Evolutionary conservation across 2,888 invertebrate genomes (phyloP), one percentile per base, ranked within the genome.

Genomic region (Chrysodeixis includens): DNA sequence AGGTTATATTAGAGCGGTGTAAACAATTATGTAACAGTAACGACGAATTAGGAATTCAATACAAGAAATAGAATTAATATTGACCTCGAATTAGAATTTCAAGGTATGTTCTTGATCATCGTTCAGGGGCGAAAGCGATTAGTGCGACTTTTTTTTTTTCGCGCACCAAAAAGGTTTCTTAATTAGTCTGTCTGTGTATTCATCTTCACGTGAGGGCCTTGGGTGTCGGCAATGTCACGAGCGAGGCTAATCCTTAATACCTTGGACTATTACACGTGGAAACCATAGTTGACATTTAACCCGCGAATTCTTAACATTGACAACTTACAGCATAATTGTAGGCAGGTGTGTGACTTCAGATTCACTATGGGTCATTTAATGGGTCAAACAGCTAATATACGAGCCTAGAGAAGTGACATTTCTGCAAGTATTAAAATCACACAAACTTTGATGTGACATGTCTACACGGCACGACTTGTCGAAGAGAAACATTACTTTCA

Each of bases 191-290:
- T 64, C 68, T 71, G 67, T 71, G 68, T 70, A 69, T 74, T 70
- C 67, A 78, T 82, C 70, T 72, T 81, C 84, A 86, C 83, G 78
- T 83, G 81, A 73, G 59, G 71, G 69, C 78, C 79, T 79, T 63
- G 67, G 56, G 60, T 35, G 66, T 70, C 61, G 61, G 63, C 86
- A 88, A 87, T 88, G 91, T 89, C 90, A 90, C 82, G 87, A 86
- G 83, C 89, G 83, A 87, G 86, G 87, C 80, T 92, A 92, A 93
- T 90, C 90, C 87, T 26, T 51, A 76, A 88, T 81, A 84, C 86
- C 83, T 85, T 84, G 74, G 59, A 55, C 44, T 66, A 70, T 57
- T 49, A 57, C 82, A 81, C 79, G 81, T 82, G 83, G 76, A 81
- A 84, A 81, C 83, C 81, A 68, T 83, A 26, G 52, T 26, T 14